phyloP scores from a whole-genome alignment of 2,113 vertebrate species.

The Merops nubicus region DNA sequence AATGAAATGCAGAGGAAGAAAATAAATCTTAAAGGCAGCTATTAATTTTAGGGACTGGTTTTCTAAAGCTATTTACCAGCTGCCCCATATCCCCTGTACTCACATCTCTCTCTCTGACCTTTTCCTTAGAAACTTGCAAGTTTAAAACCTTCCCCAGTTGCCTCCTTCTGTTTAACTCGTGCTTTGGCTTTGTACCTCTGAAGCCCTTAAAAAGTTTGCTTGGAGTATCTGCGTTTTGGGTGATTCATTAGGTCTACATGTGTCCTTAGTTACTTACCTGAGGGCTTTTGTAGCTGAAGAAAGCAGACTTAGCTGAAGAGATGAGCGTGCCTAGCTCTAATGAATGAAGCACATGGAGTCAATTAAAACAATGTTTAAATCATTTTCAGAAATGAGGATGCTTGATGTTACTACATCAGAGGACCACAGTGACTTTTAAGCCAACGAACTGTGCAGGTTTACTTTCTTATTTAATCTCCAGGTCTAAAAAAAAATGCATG shows the following conservation, averaged over 20 bases:
- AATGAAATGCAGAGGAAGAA: conserved; percentile 45
- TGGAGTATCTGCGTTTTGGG: neutral
- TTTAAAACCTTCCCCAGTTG: neutral
- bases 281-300: conserved; percentile 34
- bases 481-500: conserved; percentile 7
- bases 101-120: neutral
- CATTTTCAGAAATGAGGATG: conserved; percentile 33
- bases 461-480: conserved; percentile 44
- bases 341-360: conserved; percentile 52
- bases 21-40: neutral
- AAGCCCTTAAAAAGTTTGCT: conserved; percentile 1
- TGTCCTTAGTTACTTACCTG: conserved; percentile 39
- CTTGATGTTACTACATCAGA: conserved; percentile 55
- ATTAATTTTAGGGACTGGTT: conserved; percentile 41
- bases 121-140: neutral
- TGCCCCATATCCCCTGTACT: neutral
- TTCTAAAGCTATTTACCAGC: conserved; percentile 47
- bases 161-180: neutral
- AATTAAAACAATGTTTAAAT: conserved; percentile 66
- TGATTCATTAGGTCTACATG: neutral
- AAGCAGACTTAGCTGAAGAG: conserved; percentile 6
- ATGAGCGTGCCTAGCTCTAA: conserved; percentile 7
- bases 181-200: neutral
- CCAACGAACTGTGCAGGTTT: conserved; percentile 31
- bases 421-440: conserved; percentile 38